Evolutionary conservation across 2,113 vertebrate species (phyloP).

Genomic region (Cariama cristata): DNA sequence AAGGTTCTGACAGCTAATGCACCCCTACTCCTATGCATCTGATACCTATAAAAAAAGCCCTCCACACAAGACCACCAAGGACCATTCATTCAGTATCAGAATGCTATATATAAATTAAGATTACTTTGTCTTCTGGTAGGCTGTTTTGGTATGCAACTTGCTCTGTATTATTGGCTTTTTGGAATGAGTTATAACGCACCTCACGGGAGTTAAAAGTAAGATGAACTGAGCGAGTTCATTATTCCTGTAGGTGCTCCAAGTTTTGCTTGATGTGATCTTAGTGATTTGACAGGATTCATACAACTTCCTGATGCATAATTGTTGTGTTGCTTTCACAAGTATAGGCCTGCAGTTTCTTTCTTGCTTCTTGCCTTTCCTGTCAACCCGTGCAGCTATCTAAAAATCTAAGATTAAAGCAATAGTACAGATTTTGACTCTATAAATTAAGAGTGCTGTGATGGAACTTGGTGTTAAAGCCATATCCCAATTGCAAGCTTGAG

Average conservation of each 20-base stretch:
- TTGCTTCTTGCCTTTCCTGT: background rate
- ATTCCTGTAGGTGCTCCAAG: background rate
- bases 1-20: background rate
- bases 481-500: background rate
- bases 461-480: background rate
- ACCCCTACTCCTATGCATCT: accelerated
- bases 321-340: background rate
- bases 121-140: background rate
- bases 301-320: background rate
- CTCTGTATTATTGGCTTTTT: background rate
- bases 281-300: background rate
- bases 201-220: background rate
- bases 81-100: background rate
- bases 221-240: background rate
- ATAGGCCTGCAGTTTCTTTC: background rate
- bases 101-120: background rate
- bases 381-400: background rate
- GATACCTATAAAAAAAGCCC: accelerated
- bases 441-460: background rate
- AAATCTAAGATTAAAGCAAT: background rate
- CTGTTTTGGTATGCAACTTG: background rate
- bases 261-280: background rate
- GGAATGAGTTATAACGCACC: background rate
- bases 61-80: too few species aligned
- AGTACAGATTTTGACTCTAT: background rate